Evolutionary conservation across 1,140 invertebrate species (phyloP).

Genomic region (Neodiprion pinetum): DNA sequence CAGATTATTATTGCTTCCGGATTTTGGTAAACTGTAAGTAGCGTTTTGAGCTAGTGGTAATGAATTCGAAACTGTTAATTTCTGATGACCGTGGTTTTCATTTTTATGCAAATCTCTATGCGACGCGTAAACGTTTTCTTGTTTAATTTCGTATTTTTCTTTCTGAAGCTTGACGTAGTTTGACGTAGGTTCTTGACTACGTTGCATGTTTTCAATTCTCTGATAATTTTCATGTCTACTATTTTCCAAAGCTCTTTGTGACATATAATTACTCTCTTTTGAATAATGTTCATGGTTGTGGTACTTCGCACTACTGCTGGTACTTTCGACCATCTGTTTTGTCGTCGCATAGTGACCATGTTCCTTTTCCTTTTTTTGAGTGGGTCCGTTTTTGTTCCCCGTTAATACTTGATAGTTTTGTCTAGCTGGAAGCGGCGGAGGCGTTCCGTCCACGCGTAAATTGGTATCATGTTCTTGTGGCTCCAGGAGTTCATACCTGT

Average conservation of each 20-base stretch:
- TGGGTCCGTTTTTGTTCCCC: constrained; percentile 36
- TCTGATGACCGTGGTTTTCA: constrained; percentile 46
- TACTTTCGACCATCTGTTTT: constrained; percentile 47
- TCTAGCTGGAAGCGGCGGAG: constrained; percentile 64
- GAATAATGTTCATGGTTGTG: constrained; percentile 38
- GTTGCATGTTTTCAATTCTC: constrained; percentile 46
- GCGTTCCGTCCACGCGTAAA: constrained; percentile 50
- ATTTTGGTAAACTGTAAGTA: constrained; percentile 50
- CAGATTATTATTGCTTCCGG: constrained; percentile 49
- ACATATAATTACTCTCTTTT: constrained; percentile 46
- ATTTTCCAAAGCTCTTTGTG: constrained; percentile 47
- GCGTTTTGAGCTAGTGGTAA: constrained; percentile 47
- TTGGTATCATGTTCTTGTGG: constrained; percentile 50
- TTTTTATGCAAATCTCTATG: constrained; percentile 53
- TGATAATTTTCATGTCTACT: constrained; percentile 52
- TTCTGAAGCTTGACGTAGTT: constrained; percentile 57
- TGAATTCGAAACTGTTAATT: constrained; percentile 47
- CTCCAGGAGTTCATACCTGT: constrained; percentile 65
- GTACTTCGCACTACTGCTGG: constrained; percentile 47
- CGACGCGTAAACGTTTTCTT: constrained; percentile 51
- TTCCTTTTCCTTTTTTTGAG: constrained; percentile 46
- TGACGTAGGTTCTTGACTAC: constrained; percentile 38
- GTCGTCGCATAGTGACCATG: neutral
- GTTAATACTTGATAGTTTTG: constrained; percentile 47
- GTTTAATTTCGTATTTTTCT: constrained; percentile 56